Conservation (phyloP, 2,113 vertebrate species). For the Ursus arctos region DNA sequence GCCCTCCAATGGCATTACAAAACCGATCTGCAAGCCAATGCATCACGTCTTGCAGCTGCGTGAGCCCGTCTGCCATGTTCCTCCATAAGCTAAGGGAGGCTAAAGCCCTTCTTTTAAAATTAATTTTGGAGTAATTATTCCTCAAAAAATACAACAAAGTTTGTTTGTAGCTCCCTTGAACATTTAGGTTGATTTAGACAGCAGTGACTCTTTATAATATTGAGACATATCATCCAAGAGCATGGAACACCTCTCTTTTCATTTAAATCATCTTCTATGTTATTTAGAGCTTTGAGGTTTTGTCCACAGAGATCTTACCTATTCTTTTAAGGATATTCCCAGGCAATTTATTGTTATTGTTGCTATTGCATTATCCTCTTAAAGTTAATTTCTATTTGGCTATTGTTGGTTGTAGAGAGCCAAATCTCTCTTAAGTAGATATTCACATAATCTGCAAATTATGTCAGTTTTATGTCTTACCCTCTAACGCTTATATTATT, state of each 20-base stretch:
- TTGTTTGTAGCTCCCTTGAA: background rate
- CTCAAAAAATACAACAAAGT: background rate
- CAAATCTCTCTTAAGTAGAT: background rate
- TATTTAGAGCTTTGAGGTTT: background rate
- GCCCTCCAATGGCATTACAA: conserved; percentile 97
- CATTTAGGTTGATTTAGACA: background rate
- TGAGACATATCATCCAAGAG: background rate
- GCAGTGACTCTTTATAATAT: background rate
- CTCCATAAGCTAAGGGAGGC: background rate
- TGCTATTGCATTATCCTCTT: background rate
- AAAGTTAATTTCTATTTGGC: background rate
- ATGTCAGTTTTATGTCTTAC: background rate
- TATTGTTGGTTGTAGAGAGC: background rate
- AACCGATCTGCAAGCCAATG: conserved; percentile 95
- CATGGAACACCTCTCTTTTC: background rate
- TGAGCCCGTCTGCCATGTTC: background rate
- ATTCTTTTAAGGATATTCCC: background rate
- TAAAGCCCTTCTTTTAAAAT: background rate
- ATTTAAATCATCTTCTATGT: background rate
- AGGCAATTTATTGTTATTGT: background rate
- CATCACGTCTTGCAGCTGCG: background rate
- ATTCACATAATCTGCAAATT: background rate
- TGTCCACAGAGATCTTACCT: background rate
- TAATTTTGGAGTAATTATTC: background rate
- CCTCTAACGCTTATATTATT: background rate